Evolutionary conservation across 2,113 vertebrate species (phyloP), one percentile per base, ranked within the genome.

Genomic region (Camelus dromedarius): DNA sequence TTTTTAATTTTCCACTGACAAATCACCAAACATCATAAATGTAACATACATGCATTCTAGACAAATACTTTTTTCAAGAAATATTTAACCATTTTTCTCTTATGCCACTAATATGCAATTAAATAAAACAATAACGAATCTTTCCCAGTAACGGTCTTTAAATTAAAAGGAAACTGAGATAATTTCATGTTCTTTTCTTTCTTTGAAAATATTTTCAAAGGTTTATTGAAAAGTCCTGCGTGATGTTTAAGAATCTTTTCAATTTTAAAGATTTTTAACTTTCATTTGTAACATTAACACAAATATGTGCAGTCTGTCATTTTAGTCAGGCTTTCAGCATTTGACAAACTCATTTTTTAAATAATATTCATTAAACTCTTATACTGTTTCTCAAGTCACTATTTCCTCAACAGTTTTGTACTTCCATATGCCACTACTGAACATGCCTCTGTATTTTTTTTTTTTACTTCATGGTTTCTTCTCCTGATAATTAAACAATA

Each of bases 131-230:
- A 90, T 38, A 72, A 89, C 48, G 46, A 81, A 52, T 38, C 42
- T 56, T 82, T 76, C 56, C 70, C 79, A 89, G 56, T 38, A 80
- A 56, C 48, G 18, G 5, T 58, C 26, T 20, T 52, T 46, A n/a
- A 82, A 70, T 77, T 52, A 85, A 92, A 28, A 89, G 10, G 14
- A 89, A 80, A 46, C 2, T 35, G 30, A 82, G 22, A 89, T 42
- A 87, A 86, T 26, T 86, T 46, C 54, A 38, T 79, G 30, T 89
- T 81, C 73, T 67, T 72, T 16, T 94, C 42, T 80, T 52, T 93
- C 58, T 93, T 72, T 97, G 67, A 90, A 91, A 91, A 81, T 89
- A 96, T 35, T 62, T 89, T 13, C 80, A 86, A 64, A 48, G 22
- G 54, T 1, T 72, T 93, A 90, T 42, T 72, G 32, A 64, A 70